Conservation (phyloP, 1,140 invertebrate genomes). For the Microplitis mediator region DNA sequence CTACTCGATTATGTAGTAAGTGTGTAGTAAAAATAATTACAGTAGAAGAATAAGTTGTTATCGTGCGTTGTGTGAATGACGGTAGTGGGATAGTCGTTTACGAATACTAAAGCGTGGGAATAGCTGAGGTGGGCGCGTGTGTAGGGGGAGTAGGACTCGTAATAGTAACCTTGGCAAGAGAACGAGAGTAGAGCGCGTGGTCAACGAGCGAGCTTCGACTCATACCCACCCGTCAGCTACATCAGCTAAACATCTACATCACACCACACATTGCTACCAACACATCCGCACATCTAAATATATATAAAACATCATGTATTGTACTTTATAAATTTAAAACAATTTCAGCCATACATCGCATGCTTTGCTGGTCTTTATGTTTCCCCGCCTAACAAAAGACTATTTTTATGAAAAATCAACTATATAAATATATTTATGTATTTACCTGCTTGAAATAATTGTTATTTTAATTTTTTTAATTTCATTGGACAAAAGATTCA, state of each 20-base stretch:
- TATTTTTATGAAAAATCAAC: too few relatives aligned
- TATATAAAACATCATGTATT: background rate
- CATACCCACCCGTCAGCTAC: background rate
- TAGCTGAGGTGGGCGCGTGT: slow-evolving; percentile 47
- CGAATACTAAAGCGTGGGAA: slow-evolving; percentile 53
- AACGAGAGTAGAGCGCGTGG: slow-evolving; percentile 28
- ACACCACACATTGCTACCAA: background rate
- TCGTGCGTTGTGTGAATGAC: slow-evolving; percentile 44
- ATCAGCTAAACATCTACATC: background rate
- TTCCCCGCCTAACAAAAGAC: too few relatives aligned
- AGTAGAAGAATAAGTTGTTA: background rate
- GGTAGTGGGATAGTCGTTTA: slow-evolving; percentile 41
- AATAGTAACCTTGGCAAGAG: slow-evolving; percentile 56
- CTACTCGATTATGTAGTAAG: too few relatives aligned
- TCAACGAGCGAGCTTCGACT: slow-evolving; percentile 16
- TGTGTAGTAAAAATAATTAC: background rate
- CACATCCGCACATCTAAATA: background rate
- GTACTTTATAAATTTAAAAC: too few relatives aligned
- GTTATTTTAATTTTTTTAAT: slow-evolving; percentile 15
- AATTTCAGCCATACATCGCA: too few relatives aligned
- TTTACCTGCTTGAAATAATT: too few relatives aligned
- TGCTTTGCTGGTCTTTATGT: too few relatives aligned
- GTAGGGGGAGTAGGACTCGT: slow-evolving; percentile 41
- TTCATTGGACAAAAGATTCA: background rate
- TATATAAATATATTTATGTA: too few relatives aligned